Evolutionary conservation across 2,888 invertebrate genomes (phyloP).

Genomic region (Euclidia mi): DNA sequence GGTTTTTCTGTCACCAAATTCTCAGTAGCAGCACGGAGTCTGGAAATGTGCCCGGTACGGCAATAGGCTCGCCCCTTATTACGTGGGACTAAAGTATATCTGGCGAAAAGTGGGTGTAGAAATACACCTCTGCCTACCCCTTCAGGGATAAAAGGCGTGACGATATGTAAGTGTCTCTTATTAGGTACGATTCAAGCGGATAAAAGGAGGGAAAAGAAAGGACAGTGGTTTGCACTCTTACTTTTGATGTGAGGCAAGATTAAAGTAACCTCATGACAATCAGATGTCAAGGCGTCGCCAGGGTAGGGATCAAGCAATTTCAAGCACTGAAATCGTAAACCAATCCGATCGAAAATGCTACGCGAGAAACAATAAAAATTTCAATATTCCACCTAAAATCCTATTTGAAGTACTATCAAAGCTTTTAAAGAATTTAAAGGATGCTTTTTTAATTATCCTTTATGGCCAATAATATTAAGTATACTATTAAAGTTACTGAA

Average conservation of each 20-base stretch:
- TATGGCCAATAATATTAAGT: conserved; percentile 8
- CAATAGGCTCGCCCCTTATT: too few species aligned
- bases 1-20: too few species aligned
- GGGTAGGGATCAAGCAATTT: conserved; percentile 19
- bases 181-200: neutral
- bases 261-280: conserved; percentile 11
- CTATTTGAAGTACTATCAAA: conserved; percentile 20
- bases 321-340: conserved; percentile 13
- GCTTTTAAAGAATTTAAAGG: conserved; percentile 12
- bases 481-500: conserved; percentile 18
- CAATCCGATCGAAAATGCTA: conserved; percentile 15
- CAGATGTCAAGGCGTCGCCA: conserved; percentile 23
- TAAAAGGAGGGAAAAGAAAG: conserved; percentile 18
- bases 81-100: too few species aligned
- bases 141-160: too few species aligned
- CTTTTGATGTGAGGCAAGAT: conserved; percentile 9
- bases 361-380: conserved; percentile 16
- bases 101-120: conserved; percentile 12
- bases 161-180: too few species aligned
- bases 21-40: too few species aligned
- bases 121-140: too few species aligned
- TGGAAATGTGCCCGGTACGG: too few species aligned
- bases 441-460: conserved; percentile 19
- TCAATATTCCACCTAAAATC: conserved; percentile 14
- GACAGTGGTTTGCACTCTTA: conserved; percentile 27